Conservation (phyloP, 2,113 vertebrate species). For the Sceloporus tristichus region DNA sequence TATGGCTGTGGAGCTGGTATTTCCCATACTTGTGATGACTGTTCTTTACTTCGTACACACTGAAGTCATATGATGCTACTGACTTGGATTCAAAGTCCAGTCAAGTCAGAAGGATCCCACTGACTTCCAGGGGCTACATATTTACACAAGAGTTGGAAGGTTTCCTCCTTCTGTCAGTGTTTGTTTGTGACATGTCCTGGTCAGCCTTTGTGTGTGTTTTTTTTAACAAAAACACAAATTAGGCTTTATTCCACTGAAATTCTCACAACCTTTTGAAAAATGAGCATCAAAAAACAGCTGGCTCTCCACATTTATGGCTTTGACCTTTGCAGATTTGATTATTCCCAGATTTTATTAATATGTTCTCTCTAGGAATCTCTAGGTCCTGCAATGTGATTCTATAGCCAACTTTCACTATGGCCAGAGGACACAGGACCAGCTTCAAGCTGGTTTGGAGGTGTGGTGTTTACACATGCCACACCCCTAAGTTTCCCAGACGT, state of each 20-base stretch:
- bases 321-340: too few species aligned
- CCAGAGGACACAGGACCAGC: too few species aligned
- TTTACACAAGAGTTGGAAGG: conserved; percentile 21
- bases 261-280: too few species aligned
- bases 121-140: not conserved
- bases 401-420: too few species aligned
- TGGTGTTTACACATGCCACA: too few species aligned
- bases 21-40: not conserved
- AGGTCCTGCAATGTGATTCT: too few species aligned
- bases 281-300: too few species aligned
- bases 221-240: not conserved
- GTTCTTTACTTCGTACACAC: not conserved
- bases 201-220: not conserved
- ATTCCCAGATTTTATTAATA: too few species aligned
- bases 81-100: not conserved
- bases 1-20: not conserved
- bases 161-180: not conserved
- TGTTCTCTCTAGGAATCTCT: too few species aligned
- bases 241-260: not conserved
- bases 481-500: too few species aligned
- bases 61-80: conserved; percentile 23
- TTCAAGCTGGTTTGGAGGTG: too few species aligned
- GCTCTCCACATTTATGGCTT: too few species aligned
- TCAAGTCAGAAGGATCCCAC: conserved; percentile 12
- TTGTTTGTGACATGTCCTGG: not conserved